phyloP scores from a whole-genome alignment of 2,797 vertebrate species.

The Amphiprion clarkii region DNA sequence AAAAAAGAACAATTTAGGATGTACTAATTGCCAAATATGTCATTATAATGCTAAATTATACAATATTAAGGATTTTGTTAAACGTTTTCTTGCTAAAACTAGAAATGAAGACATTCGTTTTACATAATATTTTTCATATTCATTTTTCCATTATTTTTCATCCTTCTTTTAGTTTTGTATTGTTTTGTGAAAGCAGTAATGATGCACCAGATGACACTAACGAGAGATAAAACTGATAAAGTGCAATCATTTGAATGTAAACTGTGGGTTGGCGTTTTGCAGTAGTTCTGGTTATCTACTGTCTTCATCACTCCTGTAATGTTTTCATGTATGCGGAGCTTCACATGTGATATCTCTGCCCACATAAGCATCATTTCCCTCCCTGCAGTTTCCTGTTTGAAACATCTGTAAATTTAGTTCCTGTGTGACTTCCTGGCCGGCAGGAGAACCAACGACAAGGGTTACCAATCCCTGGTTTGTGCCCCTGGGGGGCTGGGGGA shows the following conservation, averaged over 20 bases:
- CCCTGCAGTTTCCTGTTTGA: slow-evolving; percentile 54
- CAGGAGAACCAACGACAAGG: slow-evolving; percentile 7
- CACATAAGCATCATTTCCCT: slow-evolving; percentile 17
- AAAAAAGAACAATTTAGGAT: neutral
- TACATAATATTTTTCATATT: too few species aligned
- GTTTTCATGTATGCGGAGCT: slow-evolving; percentile 2
- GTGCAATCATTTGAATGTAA: neutral
- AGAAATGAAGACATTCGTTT: neutral
- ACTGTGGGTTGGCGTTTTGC: neutral
- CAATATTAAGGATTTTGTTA: neutral
- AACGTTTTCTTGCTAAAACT: too few species aligned
- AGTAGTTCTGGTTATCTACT: neutral
- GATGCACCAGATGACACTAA: too few species aligned
- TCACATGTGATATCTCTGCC: slow-evolving; percentile 4
- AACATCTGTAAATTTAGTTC: slow-evolving; percentile 52
- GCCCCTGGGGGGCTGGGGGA: neutral
- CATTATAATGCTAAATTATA: neutral
- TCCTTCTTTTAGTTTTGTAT: too few species aligned
- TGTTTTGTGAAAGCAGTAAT: neutral
- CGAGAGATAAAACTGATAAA: neutral
- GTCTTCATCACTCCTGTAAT: neutral
- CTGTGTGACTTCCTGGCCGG: slow-evolving; percentile 58
- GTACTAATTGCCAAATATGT: neutral
- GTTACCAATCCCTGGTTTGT: slow-evolving; percentile 23
- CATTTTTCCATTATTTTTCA: neutral